Evolutionary conservation across 2,888 invertebrate genomes (phyloP).

Genomic region (Laothoe populi): DNA sequence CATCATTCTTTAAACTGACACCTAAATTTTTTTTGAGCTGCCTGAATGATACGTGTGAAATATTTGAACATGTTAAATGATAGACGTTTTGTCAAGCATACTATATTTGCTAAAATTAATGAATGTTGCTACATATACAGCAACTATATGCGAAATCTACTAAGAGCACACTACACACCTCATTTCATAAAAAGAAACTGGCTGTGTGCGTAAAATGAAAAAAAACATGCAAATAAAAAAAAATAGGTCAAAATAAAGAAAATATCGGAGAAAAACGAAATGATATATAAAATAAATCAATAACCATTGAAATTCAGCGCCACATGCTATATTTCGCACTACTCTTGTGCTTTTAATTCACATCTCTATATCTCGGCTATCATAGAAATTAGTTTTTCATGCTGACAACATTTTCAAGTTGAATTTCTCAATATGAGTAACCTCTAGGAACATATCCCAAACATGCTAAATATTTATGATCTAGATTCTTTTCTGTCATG

Average conservation of each 20-base stretch:
- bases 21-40: no score
- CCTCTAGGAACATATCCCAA: slow-evolving; percentile 53
- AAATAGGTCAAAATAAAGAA: slow-evolving; percentile 45
- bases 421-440: slow-evolving; percentile 53
- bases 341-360: slow-evolving; percentile 76
- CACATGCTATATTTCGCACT: slow-evolving; percentile 82
- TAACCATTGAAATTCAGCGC: slow-evolving; percentile 74
- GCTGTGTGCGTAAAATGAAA: slow-evolving; percentile 32
- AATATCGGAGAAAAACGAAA: slow-evolving; percentile 50
- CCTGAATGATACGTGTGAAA: no score
- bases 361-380: slow-evolving; percentile 59
- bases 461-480: slow-evolving; percentile 66
- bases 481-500: slow-evolving; percentile 68
- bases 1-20: no score
- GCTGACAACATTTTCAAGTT: slow-evolving; percentile 69
- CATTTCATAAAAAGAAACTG: slow-evolving; percentile 29
- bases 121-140: no score
- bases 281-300: slow-evolving; percentile 49
- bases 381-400: slow-evolving; percentile 73
- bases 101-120: no score
- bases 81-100: no score
- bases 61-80: neutral
- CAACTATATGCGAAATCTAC: slow-evolving; percentile 18
- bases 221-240: slow-evolving; percentile 60
- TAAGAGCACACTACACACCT: slow-evolving; percentile 28